These are phyloP conservation scores for Cavia porcellus DNA, from an alignment of 2,113 vertebrate species.

Conservation along the genomic window DNA sequence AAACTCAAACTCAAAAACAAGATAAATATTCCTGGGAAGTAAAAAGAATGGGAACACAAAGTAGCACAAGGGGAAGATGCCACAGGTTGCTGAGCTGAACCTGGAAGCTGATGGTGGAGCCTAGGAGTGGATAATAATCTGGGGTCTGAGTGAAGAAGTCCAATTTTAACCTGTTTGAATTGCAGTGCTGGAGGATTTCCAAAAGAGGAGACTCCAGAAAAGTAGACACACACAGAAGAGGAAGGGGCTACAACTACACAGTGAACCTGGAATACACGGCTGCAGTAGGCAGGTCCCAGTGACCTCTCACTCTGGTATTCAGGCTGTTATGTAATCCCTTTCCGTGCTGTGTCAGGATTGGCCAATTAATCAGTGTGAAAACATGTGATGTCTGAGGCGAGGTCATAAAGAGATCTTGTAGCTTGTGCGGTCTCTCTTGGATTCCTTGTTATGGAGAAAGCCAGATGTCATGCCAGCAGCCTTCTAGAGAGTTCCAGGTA, in stretches of 20 bases:
- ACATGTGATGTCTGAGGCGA: background rate
- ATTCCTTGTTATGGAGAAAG: background rate
- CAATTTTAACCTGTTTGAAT: background rate
- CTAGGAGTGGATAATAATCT: background rate
- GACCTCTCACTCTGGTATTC: too few species aligned
- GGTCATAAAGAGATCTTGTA: background rate
- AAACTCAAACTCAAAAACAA: background rate
- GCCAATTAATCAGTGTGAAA: background rate
- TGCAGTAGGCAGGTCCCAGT: background rate
- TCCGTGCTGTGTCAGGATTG: too few species aligned
- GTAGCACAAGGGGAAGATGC: too few species aligned
- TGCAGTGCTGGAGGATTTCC: background rate
- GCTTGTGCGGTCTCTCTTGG: background rate
- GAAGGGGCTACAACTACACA: background rate
- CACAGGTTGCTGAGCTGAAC: too few species aligned
- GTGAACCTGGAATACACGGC: background rate
- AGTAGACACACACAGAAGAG: background rate
- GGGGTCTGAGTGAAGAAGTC: background rate
- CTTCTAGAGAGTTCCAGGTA: background rate
- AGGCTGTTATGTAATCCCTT: fast-evolving
- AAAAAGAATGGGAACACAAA: background rate
- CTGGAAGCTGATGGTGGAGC: background rate
- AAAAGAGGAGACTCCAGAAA: background rate
- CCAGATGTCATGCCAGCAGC: background rate
- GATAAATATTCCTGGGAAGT: background rate